Percentiles rank a stretch among this genome's conserved stretches.
Evolutionary conservation across 2,797 vertebrate species (phyloP).

Genomic region (Cossypha polioptera): DNA sequence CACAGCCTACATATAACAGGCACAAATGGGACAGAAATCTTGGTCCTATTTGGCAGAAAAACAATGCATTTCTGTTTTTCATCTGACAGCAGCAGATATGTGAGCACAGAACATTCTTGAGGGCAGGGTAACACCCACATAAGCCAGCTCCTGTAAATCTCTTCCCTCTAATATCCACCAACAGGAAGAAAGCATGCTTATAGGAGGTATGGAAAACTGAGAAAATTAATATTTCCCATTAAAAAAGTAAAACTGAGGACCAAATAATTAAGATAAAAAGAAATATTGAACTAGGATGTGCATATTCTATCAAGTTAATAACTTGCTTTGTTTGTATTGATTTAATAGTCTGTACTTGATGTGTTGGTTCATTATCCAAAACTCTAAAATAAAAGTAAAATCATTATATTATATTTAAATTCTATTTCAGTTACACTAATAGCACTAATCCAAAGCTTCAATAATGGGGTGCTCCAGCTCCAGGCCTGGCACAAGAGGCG

Average conservation of each 20-base stretch:
- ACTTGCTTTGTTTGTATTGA: not conserved
- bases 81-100: not conserved
- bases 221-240: not conserved
- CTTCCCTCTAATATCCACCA: not conserved
- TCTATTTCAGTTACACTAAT: not conserved
- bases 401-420: not conserved
- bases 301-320: not conserved
- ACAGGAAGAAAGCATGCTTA: not conserved
- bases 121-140: not conserved
- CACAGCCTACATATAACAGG: not conserved
- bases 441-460: not conserved
- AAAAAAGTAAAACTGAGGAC: not conserved
- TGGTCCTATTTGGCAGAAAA: not conserved
- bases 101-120: not conserved
- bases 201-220: not conserved
- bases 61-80: not conserved
- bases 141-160: not conserved
- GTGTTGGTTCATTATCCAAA: not conserved
- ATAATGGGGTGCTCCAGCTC: accelerated
- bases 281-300: not conserved
- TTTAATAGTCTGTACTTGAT: not conserved
- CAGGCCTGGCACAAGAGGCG: accelerated
- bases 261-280: not conserved
- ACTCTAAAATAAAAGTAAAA: not conserved
- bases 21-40: not conserved